Percentiles rank a stretch among this genome's conserved stretches.
phyloP scores from a whole-genome alignment of 2,113 vertebrate species.

The Abramis brama region DNA sequence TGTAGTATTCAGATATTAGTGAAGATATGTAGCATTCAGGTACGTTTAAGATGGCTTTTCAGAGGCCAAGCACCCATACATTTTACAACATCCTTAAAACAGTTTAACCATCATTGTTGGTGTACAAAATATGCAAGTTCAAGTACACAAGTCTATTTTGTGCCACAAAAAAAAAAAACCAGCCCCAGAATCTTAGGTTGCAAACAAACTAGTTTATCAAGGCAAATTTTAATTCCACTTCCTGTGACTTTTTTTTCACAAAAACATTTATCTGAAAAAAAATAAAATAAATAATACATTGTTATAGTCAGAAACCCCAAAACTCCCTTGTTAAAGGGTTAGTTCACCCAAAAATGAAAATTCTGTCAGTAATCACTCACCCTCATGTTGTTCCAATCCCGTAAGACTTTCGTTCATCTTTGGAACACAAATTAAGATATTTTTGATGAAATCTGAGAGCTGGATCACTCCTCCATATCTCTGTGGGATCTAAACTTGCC shows the following conservation, averaged over 20 bases:
- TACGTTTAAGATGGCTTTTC: neutral
- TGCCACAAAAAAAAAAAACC: neutral
- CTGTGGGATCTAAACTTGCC: too few relatives aligned
- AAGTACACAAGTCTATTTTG: neutral
- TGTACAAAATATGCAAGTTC: conserved; percentile 10
- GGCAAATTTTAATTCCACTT: neutral
- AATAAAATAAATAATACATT: neutral
- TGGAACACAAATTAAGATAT: too few relatives aligned
- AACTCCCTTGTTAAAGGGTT: neutral
- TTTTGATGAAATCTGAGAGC: too few relatives aligned
- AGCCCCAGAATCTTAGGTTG: neutral
- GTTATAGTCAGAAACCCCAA: neutral
- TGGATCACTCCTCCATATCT: too few relatives aligned
- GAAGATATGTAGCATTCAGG: neutral
- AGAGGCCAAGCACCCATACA: neutral
- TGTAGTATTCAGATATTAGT: neutral
- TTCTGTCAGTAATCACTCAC: too few relatives aligned
- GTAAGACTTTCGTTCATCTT: too few relatives aligned
- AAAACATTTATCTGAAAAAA: conserved; percentile 1
- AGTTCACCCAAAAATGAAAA: too few relatives aligned
- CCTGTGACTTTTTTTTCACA: neutral
- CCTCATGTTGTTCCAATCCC: too few relatives aligned
- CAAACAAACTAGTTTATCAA: conserved; percentile 16
- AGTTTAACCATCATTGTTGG: neutral
- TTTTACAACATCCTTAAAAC: neutral